Evolutionary conservation across 2,888 invertebrate species (phyloP).

Genomic region (Microctonus aethiopoides): DNA sequence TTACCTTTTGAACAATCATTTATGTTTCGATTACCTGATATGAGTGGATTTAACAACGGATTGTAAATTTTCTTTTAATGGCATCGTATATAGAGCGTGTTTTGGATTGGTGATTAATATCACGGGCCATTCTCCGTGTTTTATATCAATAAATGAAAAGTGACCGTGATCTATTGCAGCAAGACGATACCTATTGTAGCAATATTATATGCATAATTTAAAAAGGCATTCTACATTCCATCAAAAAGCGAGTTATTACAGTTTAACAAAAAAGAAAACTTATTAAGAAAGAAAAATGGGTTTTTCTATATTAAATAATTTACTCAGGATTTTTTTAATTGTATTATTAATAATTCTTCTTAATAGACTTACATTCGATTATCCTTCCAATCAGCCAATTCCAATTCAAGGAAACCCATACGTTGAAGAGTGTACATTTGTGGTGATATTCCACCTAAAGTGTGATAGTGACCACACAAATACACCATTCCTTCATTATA

Average conservation of each 20-base stretch:
- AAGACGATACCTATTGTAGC: constrained; percentile 75
- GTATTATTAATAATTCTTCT: not conserved
- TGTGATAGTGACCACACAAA: constrained; percentile 91
- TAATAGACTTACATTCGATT: constrained; percentile 76
- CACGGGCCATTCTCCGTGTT: constrained; percentile 83
- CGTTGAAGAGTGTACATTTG: constrained; percentile 89
- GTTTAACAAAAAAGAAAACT: too few species aligned
- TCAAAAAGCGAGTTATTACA: too few species aligned
- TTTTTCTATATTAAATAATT: too few species aligned
- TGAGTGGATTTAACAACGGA: constrained; percentile 79
- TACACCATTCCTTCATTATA: constrained; percentile 77
- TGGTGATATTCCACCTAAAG: constrained; percentile 80
- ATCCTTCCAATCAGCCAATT: constrained; percentile 93
- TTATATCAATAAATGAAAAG: constrained; percentile 85
- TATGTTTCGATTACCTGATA: constrained; percentile 71
- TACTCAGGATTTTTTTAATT: too few species aligned
- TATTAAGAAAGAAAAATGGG: too few species aligned
- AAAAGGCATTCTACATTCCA: constrained; percentile 34
- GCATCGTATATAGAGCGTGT: constrained; percentile 79
- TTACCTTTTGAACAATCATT: constrained; percentile 26
- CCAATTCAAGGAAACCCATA: constrained; percentile 85
- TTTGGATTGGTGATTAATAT: constrained; percentile 92
- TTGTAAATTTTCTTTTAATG: constrained; percentile 78
- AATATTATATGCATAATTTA: constrained; percentile 24
- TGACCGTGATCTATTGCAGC: constrained; percentile 90